Percentiles rank a stretch among this genome's conserved stretches.
Evolutionary conservation across 53 echinoderm and acorn worm genomes (phyloP).

Genomic region (Hippasteria phrygiana): DNA sequence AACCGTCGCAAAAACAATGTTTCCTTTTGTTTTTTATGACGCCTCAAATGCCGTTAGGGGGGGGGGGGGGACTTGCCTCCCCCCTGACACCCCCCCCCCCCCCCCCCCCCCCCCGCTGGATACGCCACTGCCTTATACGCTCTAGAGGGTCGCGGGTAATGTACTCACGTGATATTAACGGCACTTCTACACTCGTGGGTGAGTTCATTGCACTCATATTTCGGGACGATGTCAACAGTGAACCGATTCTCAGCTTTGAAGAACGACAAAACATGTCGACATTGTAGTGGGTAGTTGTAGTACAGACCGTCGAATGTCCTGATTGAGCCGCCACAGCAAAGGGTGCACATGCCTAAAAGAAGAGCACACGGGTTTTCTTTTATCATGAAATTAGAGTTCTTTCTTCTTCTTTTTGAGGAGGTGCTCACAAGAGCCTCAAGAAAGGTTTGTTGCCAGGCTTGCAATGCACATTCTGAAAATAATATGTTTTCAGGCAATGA

Average conservation of each 20-base stretch:
- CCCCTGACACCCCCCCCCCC: too few species aligned
- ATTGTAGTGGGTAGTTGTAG: slow-evolving; percentile 40
- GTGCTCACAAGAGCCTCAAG: too few species aligned
- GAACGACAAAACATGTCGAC: slow-evolving; percentile 12
- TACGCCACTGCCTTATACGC: too few species aligned
- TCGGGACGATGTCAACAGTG: slow-evolving; percentile 34
- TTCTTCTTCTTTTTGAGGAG: too few species aligned
- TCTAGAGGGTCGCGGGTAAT: too few species aligned
- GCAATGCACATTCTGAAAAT: too few species aligned
- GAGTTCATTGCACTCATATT: slow-evolving; percentile 12
- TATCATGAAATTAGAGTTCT: not conserved
- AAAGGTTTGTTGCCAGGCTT: too few species aligned
- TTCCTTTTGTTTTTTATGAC: too few species aligned
- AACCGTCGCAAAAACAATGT: too few species aligned
- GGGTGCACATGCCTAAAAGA: slow-evolving; percentile 1
- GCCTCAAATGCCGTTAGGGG: too few species aligned
- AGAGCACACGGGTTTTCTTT: not conserved
- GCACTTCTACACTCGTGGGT: slow-evolving; percentile 24
- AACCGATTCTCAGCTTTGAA: not conserved
- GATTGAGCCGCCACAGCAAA: slow-evolving; percentile 50
- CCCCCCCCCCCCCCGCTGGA: not conserved
- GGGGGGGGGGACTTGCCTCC: not conserved
- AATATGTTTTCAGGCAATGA: too few species aligned
- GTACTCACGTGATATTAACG: slow-evolving; percentile 32
- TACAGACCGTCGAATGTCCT: slow-evolving; percentile 47